Conservation (phyloP, 2,797 vertebrate genomes). For the Girardinus metallicus region DNA sequence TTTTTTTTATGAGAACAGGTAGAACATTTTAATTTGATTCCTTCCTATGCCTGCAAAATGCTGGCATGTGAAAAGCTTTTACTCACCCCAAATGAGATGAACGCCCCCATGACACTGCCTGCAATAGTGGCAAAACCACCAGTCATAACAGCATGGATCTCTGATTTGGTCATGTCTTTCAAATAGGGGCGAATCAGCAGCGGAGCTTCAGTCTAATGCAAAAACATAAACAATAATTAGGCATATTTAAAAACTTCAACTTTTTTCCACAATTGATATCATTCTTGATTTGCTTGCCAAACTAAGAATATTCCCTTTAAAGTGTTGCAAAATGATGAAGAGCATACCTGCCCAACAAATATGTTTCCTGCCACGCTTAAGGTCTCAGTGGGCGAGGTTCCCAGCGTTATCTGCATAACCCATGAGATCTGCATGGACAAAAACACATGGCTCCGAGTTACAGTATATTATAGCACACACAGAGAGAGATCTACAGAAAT, state of each 20-base stretch:
- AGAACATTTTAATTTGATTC: not conserved
- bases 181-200: constrained; percentile 93
- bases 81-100: constrained; percentile 94
- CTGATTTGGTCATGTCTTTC: constrained; percentile 92
- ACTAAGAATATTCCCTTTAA: not conserved
- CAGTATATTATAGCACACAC: not conserved
- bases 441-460: constrained; percentile 55
- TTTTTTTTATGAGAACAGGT: too few relatives aligned
- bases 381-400: constrained; percentile 91
- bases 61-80: not conserved
- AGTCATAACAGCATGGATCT: constrained; percentile 92
- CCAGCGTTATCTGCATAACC: constrained; percentile 93
- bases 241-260: not conserved
- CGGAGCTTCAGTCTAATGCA: constrained; percentile 88
- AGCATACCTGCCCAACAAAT: constrained; percentile 93
- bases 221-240: constrained; percentile 3
- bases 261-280: not conserved
- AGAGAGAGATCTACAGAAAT: not conserved
- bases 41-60: not conserved
- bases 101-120: constrained; percentile 95
- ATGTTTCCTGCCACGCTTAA: constrained; percentile 96
- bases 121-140: constrained; percentile 96
- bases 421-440: constrained; percentile 88
- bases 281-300: not conserved
- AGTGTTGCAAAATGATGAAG: not conserved